Conservation (phyloP, 2,888 invertebrate genomes). For the Bellardia bayeri region DNA sequence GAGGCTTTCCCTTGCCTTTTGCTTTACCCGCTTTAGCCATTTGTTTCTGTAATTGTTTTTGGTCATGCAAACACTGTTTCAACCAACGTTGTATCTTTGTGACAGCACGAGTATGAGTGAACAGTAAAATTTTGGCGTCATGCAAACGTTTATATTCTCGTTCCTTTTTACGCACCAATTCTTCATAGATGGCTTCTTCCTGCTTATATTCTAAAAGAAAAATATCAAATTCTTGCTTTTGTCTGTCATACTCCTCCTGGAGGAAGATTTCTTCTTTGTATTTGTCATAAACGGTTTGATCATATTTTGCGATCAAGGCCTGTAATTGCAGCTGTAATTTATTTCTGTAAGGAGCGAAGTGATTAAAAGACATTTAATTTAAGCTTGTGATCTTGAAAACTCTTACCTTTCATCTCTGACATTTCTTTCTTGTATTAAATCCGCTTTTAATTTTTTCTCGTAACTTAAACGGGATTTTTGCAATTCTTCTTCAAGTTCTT, state of each 20-base stretch:
- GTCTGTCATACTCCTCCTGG: slow-evolving; percentile 37
- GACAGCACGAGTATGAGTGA: slow-evolving; percentile 45
- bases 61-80: slow-evolving; percentile 6
- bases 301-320: slow-evolving; percentile 48
- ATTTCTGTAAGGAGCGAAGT: slow-evolving; percentile 27
- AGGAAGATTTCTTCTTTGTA: slow-evolving; percentile 32
- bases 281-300: slow-evolving; percentile 56
- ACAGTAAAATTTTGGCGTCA: slow-evolving; percentile 31
- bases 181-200: slow-evolving; percentile 49
- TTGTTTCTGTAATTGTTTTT: neutral
- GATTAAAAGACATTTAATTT: neutral
- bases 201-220: slow-evolving; percentile 40
- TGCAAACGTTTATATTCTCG: neutral
- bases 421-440: slow-evolving; percentile 76
- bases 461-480: slow-evolving; percentile 73
- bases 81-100: slow-evolving; percentile 62
- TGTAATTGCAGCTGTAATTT: slow-evolving; percentile 58
- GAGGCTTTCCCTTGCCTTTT: neutral
- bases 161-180: slow-evolving; percentile 24
- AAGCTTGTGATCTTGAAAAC: neutral
- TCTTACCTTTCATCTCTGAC: slow-evolving; percentile 80
- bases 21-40: slow-evolving; percentile 2
- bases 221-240: slow-evolving; percentile 47
- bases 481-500: slow-evolving; percentile 76
- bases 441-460: slow-evolving; percentile 73